Conservation (phyloP, 1,140 invertebrate genomes). For the Apis cerana region DNA sequence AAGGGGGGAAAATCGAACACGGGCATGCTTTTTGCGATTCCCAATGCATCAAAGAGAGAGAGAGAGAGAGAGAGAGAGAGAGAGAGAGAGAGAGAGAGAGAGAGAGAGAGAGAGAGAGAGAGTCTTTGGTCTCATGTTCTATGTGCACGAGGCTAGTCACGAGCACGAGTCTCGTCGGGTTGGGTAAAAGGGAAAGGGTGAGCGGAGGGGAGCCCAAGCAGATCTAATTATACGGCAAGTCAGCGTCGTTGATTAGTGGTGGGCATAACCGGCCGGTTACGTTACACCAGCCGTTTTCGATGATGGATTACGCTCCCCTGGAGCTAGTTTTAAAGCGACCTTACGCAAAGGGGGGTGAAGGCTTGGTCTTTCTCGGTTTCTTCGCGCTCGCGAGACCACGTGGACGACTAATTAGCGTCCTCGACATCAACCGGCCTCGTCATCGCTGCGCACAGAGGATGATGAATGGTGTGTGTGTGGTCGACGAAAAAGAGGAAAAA, state of each 20-base stretch:
- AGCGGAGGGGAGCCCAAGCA: neutral
- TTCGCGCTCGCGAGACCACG: constrained; percentile 41
- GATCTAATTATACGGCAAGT: constrained; percentile 73
- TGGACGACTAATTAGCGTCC: constrained; percentile 62
- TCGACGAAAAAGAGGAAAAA: too few species aligned
- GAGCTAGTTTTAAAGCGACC: constrained; percentile 71
- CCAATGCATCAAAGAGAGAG: constrained; percentile 24
- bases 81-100: constrained; percentile 32
- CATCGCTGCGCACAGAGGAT: constrained; percentile 41
- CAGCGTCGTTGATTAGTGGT: constrained; percentile 72
- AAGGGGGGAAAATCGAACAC: constrained; percentile 9
- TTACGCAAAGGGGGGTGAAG: constrained; percentile 40
- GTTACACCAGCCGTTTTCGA: constrained; percentile 71
- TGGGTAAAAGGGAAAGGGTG: constrained; percentile 21
- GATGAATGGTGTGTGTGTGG: constrained; percentile 40
- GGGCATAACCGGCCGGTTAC: constrained; percentile 66
- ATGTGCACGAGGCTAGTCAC: constrained; percentile 18
- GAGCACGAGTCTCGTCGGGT: neutral
- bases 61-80: neutral
- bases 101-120: neutral
- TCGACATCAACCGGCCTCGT: constrained; percentile 41
- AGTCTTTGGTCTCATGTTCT: constrained; percentile 3
- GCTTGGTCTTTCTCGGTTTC: constrained; percentile 25
- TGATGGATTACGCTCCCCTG: constrained; percentile 74
- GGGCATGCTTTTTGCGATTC: constrained; percentile 48